These are phyloP conservation scores for Tetrapedia diversipes DNA, from an alignment of 2,888 invertebrate species.

Conservation along the genomic window DNA sequence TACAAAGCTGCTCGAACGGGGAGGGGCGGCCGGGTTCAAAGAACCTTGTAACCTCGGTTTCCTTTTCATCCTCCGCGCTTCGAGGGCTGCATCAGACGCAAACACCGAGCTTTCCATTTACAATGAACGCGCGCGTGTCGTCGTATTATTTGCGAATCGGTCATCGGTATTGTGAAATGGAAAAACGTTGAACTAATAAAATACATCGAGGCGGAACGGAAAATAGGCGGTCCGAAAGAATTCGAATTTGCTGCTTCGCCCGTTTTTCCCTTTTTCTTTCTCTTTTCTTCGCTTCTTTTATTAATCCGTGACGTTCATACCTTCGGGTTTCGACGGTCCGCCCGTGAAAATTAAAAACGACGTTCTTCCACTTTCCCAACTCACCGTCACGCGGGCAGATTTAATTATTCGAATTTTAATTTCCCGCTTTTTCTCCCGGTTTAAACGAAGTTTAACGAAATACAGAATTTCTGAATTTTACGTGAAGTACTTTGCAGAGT, in stretches of 20 bases:
- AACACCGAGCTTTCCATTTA: neutral
- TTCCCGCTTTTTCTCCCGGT: no score
- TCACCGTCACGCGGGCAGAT: no score
- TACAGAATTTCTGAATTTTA: no score
- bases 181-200: conserved; percentile 31
- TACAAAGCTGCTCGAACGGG: conserved; percentile 46
- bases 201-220: neutral
- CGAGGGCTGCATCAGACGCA: neutral
- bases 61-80: conserved; percentile 41
- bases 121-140: neutral
- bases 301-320: neutral
- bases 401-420: no score
- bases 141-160: conserved; percentile 29
- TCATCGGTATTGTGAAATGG: conserved; percentile 4
- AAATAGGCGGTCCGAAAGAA: conserved; percentile 2
- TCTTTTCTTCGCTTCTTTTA: no score
- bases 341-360: neutral
- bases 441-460: no score
- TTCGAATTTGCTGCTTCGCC: neutral
- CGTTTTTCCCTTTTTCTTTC: no score
- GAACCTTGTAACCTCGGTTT: conserved; percentile 55
- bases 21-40: conserved; percentile 71
- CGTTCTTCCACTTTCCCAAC: no score
- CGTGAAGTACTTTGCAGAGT: no score
- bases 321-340: no score